Percentiles rank a stretch among this genome's conserved stretches.
phyloP scores from a whole-genome alignment of 2,888 invertebrate species.

The Lingula anatina region DNA sequence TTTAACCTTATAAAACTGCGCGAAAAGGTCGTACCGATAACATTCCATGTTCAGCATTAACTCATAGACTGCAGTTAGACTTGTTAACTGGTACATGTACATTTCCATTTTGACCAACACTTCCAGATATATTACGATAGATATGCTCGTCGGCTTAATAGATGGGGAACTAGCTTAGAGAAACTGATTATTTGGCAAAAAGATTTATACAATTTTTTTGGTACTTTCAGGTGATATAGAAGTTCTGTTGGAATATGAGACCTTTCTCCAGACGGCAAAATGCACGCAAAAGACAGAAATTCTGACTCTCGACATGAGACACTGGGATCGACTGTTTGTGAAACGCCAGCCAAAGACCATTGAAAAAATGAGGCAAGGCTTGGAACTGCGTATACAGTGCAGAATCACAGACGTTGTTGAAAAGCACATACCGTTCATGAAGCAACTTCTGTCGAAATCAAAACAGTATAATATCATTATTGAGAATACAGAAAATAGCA shows the following conservation, averaged over 20 bases:
- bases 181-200: no score
- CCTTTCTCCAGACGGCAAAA: slow-evolving; percentile 43
- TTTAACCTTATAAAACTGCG: no score
- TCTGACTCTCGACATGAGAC: slow-evolving; percentile 47
- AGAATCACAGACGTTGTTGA: neutral
- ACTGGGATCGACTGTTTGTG: slow-evolving; percentile 46
- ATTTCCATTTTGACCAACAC: no score
- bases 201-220: no score
- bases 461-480: no score
- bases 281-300: slow-evolving; percentile 44
- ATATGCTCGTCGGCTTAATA: no score
- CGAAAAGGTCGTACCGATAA: no score
- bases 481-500: neutral
- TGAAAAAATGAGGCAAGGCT: slow-evolving; percentile 38
- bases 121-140: no score
- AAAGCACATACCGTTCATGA: neutral
- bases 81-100: no score
- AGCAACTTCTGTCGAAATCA: neutral
- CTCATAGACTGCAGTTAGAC: no score
- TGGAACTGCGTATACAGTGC: slow-evolving; percentile 16
- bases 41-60: no score
- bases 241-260: slow-evolving; percentile 39
- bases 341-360: slow-evolving; percentile 42
- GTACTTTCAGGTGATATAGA: slow-evolving; percentile 43
- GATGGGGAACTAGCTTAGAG: no score